Conservation (phyloP, 2,888 invertebrate species). For the Patella caerulea region DNA sequence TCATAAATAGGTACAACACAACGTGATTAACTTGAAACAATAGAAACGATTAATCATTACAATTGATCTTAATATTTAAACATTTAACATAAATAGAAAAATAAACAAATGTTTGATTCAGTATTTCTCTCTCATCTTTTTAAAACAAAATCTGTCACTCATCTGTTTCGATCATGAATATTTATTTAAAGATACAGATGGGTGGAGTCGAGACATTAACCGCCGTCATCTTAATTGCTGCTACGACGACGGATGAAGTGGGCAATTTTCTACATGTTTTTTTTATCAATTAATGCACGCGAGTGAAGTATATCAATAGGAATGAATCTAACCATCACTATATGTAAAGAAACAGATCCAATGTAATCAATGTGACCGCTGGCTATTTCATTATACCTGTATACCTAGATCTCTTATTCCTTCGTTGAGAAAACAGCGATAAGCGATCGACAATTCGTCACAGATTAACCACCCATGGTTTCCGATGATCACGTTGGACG, state of each 20-base stretch:
- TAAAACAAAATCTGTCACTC: too few relatives aligned
- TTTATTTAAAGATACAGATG: not conserved
- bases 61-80: not conserved
- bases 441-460: not conserved
- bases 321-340: conserved; percentile 12
- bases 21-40: not conserved
- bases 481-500: not conserved
- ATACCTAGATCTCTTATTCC: not conserved
- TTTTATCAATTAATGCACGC: conserved; percentile 17
- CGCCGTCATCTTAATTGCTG: conserved; percentile 18
- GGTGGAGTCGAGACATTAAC: not conserved
- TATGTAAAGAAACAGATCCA: not conserved
- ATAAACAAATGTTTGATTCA: not conserved
- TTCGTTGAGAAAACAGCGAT: not conserved
- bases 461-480: conserved; percentile 1
- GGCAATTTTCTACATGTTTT: conserved; percentile 11
- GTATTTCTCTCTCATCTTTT: too few relatives aligned
- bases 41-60: not conserved
- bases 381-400: not conserved
- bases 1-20: not conserved
- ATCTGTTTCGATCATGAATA: too few relatives aligned
- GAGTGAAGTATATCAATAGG: conserved; percentile 17
- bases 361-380: too few relatives aligned
- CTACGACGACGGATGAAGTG: conserved; percentile 5
- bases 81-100: not conserved